Conservation (phyloP, 1,140 invertebrate species). For the Pteromalus puparum region DNA sequence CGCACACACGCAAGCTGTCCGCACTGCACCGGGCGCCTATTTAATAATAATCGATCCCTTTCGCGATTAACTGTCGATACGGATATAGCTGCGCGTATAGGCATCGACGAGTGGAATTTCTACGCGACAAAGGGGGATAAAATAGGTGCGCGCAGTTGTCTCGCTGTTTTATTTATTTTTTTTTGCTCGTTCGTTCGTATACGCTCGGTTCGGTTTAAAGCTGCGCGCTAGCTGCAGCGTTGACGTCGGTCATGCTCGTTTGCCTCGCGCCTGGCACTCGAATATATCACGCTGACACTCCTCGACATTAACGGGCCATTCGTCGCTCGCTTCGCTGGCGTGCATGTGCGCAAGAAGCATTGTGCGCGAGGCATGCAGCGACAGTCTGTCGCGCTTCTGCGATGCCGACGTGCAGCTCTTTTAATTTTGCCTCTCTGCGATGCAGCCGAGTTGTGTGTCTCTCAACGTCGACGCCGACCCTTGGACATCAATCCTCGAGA, state of each 20-base stretch:
- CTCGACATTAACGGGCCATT: slow-evolving; percentile 61
- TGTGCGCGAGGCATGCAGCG: not conserved
- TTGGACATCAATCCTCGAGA: not conserved
- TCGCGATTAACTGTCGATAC: slow-evolving; percentile 11
- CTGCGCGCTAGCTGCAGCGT: not conserved
- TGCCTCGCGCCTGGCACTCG: slow-evolving; percentile 52
- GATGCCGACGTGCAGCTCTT: not conserved
- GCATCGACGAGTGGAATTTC: slow-evolving; percentile 3
- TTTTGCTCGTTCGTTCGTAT: not conserved
- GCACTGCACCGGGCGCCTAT: not conserved
- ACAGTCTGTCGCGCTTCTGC: not conserved
- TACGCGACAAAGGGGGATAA: not conserved
- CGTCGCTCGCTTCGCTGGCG: slow-evolving; percentile 20
- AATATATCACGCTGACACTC: slow-evolving; percentile 63
- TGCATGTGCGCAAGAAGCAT: not conserved
- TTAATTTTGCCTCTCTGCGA: slow-evolving; percentile 7
- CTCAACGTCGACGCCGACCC: not conserved
- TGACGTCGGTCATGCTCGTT: slow-evolving; percentile 50
- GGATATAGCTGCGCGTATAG: not conserved
- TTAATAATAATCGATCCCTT: slow-evolving; percentile 32
- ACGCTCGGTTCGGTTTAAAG: slow-evolving; percentile 16
- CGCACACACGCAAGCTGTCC: slow-evolving; percentile 4
- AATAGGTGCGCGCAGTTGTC: not conserved
- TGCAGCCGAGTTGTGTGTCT: not conserved
- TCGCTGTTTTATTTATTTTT: not conserved